Base-by-base conservation (phyloP, 2,888 invertebrate species). In the Oxytorus armatus region DNA sequence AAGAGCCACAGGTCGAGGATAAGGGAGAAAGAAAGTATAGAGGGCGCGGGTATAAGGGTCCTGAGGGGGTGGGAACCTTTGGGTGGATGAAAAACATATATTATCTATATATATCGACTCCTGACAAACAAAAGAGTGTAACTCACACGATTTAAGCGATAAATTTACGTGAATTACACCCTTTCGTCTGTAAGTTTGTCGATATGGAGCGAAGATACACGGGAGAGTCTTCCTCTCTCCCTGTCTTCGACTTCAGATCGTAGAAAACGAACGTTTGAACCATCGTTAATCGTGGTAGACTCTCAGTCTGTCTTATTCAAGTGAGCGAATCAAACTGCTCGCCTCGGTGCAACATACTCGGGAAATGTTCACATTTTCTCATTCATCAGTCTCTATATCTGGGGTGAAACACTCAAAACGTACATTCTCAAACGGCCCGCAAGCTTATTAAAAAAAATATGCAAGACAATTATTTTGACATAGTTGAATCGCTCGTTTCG, bases 231-330 rank as follows among this genome's bases (percentile, higher is more conserved):
- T n/a, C n/a, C n/a, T n/a, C n/a, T n/a, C n/a, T n/a, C 77, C 73
- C 39, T 23, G 29, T 29, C 29, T 29, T 29, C 39, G 42, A 53
- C 25, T 18, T 59, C n/a, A n/a, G n/a, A n/a, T n/a, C 53, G 68
- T 70, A 59, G 49, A 59, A 68, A 75, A 59, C 61, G 68, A 82
- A 79, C 81, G 82, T 73, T 78, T 76, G 83, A 87, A 85, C 83
- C 82, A 83, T 82, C 83, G 84, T 84, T 87, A 87, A 87, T 87
- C 86, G 87, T n/a, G 85, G 85, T 87, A 85, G 81, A 83, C 81
- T 83, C 82, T 79, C 79, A 23, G 51, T 47, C 14, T 47, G 16
- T 47, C 47, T 16, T 16, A 16, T 16, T 47, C 47, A 16, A n/a
- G 14, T 2, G 74, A 57, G 59, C 82, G 84, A 82, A 85, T 85